These are phyloP conservation scores for Phragmatobia fuliginosa DNA, from an alignment of 2,888 invertebrate species.

Conservation along the genomic window DNA sequence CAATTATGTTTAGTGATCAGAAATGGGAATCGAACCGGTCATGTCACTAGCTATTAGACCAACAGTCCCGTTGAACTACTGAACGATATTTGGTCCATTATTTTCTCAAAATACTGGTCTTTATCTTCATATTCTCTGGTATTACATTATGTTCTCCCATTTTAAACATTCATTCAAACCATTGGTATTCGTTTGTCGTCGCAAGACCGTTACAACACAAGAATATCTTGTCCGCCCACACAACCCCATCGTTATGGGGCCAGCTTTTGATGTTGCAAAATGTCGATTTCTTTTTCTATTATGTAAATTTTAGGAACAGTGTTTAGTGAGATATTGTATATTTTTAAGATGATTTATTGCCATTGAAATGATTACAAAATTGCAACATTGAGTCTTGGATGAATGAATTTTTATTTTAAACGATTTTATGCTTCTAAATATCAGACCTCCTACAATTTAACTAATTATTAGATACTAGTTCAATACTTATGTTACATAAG, in stretches of 20 bases:
- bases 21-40: neutral
- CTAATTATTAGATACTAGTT: no score
- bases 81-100: neutral
- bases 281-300: constrained; percentile 29
- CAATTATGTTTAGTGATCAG: no score
- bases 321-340: neutral
- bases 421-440: no score
- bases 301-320: constrained; percentile 22
- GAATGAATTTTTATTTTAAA: no score
- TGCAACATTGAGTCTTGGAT: neutral
- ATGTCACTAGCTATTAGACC: no score
- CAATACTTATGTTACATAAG: neutral
- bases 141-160: constrained; percentile 1
- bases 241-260: constrained; percentile 42
- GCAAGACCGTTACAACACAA: constrained; percentile 50
- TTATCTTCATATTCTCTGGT: neutral
- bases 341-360: neutral
- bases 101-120: neutral
- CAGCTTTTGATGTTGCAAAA: constrained; percentile 45
- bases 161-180: constrained; percentile 13
- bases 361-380: neutral
- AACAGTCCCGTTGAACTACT: neutral
- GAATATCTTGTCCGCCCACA: constrained; percentile 60
- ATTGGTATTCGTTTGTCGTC: constrained; percentile 42
- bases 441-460: no score